Base-by-base conservation (phyloP, 1,140 invertebrate species). In the Ceratosolen solmsi region DNA sequence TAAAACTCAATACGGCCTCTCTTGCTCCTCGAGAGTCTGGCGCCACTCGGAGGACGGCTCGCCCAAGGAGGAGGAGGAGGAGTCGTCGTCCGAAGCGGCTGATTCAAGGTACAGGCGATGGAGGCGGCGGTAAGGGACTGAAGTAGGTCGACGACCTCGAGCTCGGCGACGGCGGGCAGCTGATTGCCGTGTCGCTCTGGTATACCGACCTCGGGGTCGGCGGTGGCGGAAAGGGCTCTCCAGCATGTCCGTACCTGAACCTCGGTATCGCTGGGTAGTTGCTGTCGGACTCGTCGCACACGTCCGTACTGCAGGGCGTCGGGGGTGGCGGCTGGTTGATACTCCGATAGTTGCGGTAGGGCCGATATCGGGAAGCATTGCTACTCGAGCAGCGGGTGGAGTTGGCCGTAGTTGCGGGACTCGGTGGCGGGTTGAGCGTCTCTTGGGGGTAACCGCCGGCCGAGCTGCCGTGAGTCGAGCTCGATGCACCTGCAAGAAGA, bases 291-390 rank as follows among this genome's bases (percentile, higher is more conserved):
- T 98, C 97, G 87, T 98, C 96, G 89, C 96, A 97, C 17, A 98
- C 96, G 89, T 98, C 97, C 3, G 98, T 98, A 84, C 96, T 97
- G 89, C 97, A 98, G 0, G 98, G 97, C 11, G 97, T 98, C 5
- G 97, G 97, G 1, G 97, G 97, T 25, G 97, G 97, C 2, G 96
- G 96, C 84, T 96, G 94, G 92, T 97, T 96, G 41, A 95, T 94
- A 27, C 93, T 94, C 83, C 95, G 94, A 89, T 97, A 96, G 87
- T 95, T 94, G 33, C 95, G 92, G 89, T 96, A 96, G 0, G 95
- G 94, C 60, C 94, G 93, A 75, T 93, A 93, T 33, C 92, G 88
- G 20, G 93, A 93, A 1, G 92, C 91, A 27, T 94, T 94, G 46
- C 93, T 94, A 79, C 92, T 93, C 5, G 91, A 89, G n/a, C 89